Conservation (phyloP, 2,888 invertebrate genomes). For the Tromatobia lineatoria region DNA sequence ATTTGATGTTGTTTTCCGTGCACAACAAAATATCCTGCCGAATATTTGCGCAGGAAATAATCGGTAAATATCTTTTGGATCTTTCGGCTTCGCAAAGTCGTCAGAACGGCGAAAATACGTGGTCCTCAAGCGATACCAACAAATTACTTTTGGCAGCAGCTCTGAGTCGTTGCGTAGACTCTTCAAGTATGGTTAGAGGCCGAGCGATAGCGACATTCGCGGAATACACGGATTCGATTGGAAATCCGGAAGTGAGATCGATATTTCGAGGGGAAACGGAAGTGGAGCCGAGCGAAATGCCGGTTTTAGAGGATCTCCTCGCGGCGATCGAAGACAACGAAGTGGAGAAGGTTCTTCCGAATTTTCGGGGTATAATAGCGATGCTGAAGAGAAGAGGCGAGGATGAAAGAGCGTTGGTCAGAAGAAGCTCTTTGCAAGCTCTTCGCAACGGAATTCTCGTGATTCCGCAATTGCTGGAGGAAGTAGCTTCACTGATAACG, state of each 20-base stretch:
- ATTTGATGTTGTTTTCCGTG: conserved; percentile 79
- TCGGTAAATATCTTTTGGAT: conserved; percentile 84
- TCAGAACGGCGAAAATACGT: not conserved
- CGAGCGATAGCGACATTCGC: conserved; percentile 88
- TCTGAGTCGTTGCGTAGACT: conserved; percentile 87
- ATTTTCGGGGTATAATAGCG: conserved; percentile 77
- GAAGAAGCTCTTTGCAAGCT: conserved; percentile 81
- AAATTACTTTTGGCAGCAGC: conserved; percentile 86
- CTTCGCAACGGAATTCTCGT: conserved; percentile 76
- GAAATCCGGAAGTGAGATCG: conserved; percentile 53
- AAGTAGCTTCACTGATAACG: conserved; percentile 73
- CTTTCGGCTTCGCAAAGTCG: conserved; percentile 5
- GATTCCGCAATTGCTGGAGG: conserved; percentile 70
- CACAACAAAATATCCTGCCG: conserved; percentile 85
- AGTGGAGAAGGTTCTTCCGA: conserved; percentile 77
- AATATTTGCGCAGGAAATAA: conserved; percentile 86
- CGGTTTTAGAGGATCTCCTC: conserved; percentile 72
- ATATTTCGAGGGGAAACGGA: conserved; percentile 71
- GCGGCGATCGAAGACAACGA: conserved; percentile 71
- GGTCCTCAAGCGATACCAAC: conserved; percentile 53
- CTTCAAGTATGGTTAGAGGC: conserved; percentile 88
- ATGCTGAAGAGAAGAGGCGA: conserved; percentile 85
- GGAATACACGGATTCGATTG: conserved; percentile 84
- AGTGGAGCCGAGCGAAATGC: conserved; percentile 61
- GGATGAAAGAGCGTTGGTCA: conserved; percentile 87